Conservation (phyloP, 2,888 invertebrate species). For the Drosophila falleni region DNA sequence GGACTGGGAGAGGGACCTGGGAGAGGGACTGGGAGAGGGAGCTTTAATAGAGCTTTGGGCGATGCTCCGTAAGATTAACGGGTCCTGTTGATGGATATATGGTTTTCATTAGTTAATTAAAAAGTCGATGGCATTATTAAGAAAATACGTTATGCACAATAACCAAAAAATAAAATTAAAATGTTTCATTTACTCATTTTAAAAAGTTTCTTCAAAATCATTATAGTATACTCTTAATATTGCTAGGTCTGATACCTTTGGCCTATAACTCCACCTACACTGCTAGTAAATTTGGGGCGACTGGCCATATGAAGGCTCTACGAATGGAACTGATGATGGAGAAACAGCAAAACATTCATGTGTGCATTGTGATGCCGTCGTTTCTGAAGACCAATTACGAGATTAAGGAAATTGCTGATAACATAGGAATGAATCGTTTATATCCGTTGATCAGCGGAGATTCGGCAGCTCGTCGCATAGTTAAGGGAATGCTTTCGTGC, state of each 20-base stretch:
- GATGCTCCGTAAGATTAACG: too few relatives aligned
- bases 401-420: constrained; percentile 26
- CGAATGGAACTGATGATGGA: constrained; percentile 75
- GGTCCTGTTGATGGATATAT: too few relatives aligned
- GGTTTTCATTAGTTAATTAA: too few relatives aligned
- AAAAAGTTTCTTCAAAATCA: too few relatives aligned
- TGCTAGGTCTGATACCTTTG: constrained; percentile 51
- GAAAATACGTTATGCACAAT: too few relatives aligned
- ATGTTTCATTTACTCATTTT: too few relatives aligned
- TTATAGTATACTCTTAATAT: too few relatives aligned
- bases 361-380: constrained; percentile 80
- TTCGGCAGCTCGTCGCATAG: constrained; percentile 55
- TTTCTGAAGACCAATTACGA: constrained; percentile 80
- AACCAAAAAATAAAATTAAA: too few relatives aligned
- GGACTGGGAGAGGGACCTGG: too few relatives aligned
- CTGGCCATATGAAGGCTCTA: constrained; percentile 80
- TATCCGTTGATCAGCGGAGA: constrained; percentile 63
- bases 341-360: constrained; percentile 63
- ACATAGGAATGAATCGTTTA: not conserved
- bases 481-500: constrained; percentile 68
- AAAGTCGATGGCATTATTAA: too few relatives aligned
- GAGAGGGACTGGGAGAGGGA: too few relatives aligned
- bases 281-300: constrained; percentile 83
- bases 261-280: constrained; percentile 72
- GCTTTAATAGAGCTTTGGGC: too few relatives aligned